Conservation (phyloP, 2,888 invertebrate species). For the Allygus modestus region DNA sequence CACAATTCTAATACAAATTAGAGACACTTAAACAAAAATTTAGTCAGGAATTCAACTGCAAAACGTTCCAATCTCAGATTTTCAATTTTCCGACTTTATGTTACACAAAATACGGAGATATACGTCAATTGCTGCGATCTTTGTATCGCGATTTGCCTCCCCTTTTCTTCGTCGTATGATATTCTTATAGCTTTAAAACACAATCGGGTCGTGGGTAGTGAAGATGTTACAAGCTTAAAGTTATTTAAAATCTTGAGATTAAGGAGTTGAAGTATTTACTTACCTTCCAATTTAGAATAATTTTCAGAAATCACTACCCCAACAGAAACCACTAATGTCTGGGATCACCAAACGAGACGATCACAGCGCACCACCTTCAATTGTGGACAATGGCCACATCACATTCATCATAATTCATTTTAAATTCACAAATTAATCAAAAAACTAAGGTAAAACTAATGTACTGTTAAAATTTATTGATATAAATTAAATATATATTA, state of each 20-base stretch:
- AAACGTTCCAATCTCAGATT: not conserved
- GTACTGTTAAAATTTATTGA: not conserved
- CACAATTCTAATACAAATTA: not conserved
- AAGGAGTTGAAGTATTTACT: slow-evolving; percentile 2
- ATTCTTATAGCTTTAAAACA: not conserved
- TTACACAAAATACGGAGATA: slow-evolving; percentile 12
- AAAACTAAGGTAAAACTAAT: not conserved
- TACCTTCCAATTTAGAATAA: slow-evolving; percentile 12
- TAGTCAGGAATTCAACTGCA: not conserved
- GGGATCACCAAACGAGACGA: slow-evolving; percentile 58
- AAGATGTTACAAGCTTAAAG: not conserved
- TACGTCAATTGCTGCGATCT: slow-evolving; percentile 55
- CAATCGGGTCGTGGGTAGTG: not conserved
- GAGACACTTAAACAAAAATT: not conserved
- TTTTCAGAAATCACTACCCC: slow-evolving; percentile 46
- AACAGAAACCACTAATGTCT: slow-evolving; percentile 50
- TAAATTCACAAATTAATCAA: slow-evolving; percentile 3
- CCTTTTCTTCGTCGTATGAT: not conserved
- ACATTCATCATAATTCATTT: slow-evolving; percentile 43
- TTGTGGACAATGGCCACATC: slow-evolving; percentile 66
- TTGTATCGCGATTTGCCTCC: slow-evolving; percentile 49
- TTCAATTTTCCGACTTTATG: not conserved
- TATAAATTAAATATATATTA: not conserved
- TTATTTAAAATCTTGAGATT: not conserved
- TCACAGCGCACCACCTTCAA: slow-evolving; percentile 64